Base-by-base conservation (phyloP, 2,797 vertebrate species). In the Platalea minor region DNA sequence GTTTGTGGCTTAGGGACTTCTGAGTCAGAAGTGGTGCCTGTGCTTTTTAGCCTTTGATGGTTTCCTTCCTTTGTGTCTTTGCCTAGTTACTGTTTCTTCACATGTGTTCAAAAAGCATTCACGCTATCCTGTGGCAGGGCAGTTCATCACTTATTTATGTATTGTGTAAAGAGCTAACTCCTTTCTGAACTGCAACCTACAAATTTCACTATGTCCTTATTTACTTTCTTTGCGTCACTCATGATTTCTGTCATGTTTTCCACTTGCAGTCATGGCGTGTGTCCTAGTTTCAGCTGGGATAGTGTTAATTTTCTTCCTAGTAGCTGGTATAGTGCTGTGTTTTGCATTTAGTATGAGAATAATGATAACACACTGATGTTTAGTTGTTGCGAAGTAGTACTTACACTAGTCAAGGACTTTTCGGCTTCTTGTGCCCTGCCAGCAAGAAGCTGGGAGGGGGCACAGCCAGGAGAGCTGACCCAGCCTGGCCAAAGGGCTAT, bases 111-210 rank as follows among this genome's bases (percentile, higher is more conserved):
- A 31, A 48, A 79, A 54, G 33, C 35, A 43, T 37, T 33, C 13
- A 2, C 0, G 0, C 33, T 70, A 1, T 46, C 10, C 33, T 35
- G 46, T 29, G 57, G 33, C 73, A 45, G 50, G 65, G 31, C 45
- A 57, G 37, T 43, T 59, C 10, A 13, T n/a, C 39, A 11, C 45
- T 39, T 29, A 11, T 19, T 20, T 63, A 14, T 7, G 19, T 46
- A 4, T 45, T 43, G 17, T 50, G 17, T 31, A 13, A 29, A 67
- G 51, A 45, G 24, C n/a, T 24, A 39, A 24, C 31, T 73, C 15
- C 61, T n/a, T 75, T 56, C 24, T 67, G 53, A 81, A n/a, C 60
- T n/a, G 68, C 53, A 76, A 0, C 37, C 46, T 60, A 3, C 7
- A 18, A 2, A 37, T 67, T 87, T 72, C 11, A 3, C 84, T 28